Conservation (phyloP, 2,888 invertebrate species). For the Drosophila conformis region DNA sequence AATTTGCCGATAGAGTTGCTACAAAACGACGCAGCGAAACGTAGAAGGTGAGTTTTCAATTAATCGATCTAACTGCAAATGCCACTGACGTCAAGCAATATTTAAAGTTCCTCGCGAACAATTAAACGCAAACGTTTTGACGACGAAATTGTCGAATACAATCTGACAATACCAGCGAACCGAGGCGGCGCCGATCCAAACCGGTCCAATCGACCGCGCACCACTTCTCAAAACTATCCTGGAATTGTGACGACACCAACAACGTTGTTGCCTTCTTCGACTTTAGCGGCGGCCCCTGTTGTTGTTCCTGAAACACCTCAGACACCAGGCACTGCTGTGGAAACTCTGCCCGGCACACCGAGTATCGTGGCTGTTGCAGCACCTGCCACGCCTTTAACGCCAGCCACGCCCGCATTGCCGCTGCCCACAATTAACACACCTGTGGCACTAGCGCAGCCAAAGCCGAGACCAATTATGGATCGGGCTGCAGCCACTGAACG, state of each 20-base stretch:
- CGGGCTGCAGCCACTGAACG: slow-evolving; percentile 56
- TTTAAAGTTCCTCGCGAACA: slow-evolving; percentile 93
- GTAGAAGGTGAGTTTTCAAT: slow-evolving; percentile 79
- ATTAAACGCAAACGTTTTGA: slow-evolving; percentile 98
- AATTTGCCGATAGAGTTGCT: slow-evolving; percentile 80
- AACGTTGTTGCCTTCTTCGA: slow-evolving; percentile 28
- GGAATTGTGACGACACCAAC: slow-evolving; percentile 49
- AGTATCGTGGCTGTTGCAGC: slow-evolving; percentile 27
- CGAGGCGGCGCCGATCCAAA: slow-evolving; percentile 75
- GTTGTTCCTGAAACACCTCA: slow-evolving; percentile 33
- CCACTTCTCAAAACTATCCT: slow-evolving; percentile 85
- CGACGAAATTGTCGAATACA: slow-evolving; percentile 98
- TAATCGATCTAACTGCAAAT: slow-evolving; percentile 11
- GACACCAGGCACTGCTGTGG: slow-evolving; percentile 24
- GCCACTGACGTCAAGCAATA: background rate
- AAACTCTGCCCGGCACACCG: slow-evolving; percentile 32
- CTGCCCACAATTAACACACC: slow-evolving; percentile 27
- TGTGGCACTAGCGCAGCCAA: slow-evolving; percentile 37
- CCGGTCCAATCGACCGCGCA: slow-evolving; percentile 85
- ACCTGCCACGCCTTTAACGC: slow-evolving; percentile 38
- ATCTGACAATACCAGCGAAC: slow-evolving; percentile 88
- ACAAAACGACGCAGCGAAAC: slow-evolving; percentile 82
- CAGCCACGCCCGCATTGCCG: slow-evolving; percentile 38
- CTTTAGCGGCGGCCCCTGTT: slow-evolving; percentile 1
- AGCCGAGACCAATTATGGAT: slow-evolving; percentile 62